phyloP scores from a whole-genome alignment of 2,888 invertebrate species.

The Tromatobia lineatoria region DNA sequence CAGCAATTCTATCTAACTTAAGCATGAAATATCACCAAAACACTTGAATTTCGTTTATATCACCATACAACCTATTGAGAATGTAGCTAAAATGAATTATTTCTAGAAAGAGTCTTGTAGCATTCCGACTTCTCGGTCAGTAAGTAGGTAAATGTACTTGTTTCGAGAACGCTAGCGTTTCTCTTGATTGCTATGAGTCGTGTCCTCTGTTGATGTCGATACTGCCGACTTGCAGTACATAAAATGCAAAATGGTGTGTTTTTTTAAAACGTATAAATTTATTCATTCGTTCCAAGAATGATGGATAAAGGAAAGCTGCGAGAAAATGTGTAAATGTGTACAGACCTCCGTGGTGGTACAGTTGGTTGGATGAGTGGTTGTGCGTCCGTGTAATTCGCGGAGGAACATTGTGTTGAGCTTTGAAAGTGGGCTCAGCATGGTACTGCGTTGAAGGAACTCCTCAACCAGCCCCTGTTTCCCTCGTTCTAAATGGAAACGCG shows the following conservation, averaged over 20 bases:
- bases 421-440: slow-evolving; percentile 42
- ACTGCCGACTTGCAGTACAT: neutral
- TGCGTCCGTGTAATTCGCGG: slow-evolving; percentile 36
- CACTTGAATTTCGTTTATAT: too few relatives aligned
- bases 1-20: too few relatives aligned
- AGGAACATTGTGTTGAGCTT: slow-evolving; percentile 39
- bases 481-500: slow-evolving; percentile 73
- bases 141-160: too few relatives aligned
- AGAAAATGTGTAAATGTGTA: slow-evolving; percentile 22
- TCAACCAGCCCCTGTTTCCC: slow-evolving; percentile 59
- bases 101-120: too few relatives aligned
- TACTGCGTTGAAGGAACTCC: slow-evolving; percentile 57
- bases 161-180: too few relatives aligned
- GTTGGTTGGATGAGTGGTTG: slow-evolving; percentile 16
- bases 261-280: slow-evolving; percentile 31
- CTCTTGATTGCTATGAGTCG: neutral
- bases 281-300: slow-evolving; percentile 19
- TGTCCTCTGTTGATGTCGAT: neutral
- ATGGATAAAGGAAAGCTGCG: slow-evolving; percentile 38
- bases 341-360: neutral
- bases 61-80: too few relatives aligned
- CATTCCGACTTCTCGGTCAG: too few relatives aligned
- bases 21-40: too few relatives aligned
- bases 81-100: too few relatives aligned
- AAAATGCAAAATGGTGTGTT: neutral